phyloP scores from a whole-genome alignment of 2,113 vertebrate genomes.

The Okapia johnstoni region DNA sequence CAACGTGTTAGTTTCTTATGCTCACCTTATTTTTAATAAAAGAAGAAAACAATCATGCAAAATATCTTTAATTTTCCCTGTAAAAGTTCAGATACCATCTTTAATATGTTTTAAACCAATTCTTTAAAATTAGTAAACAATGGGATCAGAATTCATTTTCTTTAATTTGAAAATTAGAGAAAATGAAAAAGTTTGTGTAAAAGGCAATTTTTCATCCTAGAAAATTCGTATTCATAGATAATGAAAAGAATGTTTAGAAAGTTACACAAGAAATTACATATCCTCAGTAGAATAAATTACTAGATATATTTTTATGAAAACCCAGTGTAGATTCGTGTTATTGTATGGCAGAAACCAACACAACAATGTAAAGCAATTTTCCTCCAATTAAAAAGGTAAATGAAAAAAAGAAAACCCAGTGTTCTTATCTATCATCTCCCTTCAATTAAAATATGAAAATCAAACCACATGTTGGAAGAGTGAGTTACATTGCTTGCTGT shows the following conservation, averaged over 20 bases:
- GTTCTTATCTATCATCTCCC: slow-evolving; percentile 35
- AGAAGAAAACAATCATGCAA: background rate
- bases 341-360: background rate
- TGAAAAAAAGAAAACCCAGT: background rate
- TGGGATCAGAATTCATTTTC: background rate
- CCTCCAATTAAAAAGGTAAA: background rate
- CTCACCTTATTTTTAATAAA: background rate
- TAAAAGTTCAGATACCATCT: background rate
- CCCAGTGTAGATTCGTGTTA: background rate
- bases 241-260: background rate
- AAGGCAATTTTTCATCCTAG: background rate
- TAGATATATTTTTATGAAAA: slow-evolving; percentile 1
- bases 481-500: slow-evolving; percentile 66
- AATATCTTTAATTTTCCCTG: background rate
- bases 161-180: slow-evolving; percentile 15
- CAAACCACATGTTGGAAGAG: slow-evolving; percentile 64
- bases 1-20: background rate
- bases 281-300: slow-evolving; percentile 1
- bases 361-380: background rate
- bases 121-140: background rate
- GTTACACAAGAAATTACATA: background rate
- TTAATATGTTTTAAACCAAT: background rate
- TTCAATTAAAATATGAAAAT: slow-evolving; percentile 64
- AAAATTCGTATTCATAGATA: slow-evolving; percentile 9
- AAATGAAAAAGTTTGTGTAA: background rate